These are phyloP conservation scores for Oceanites oceanicus DNA, from an alignment of 2,113 vertebrate species.

Conservation along the genomic window DNA sequence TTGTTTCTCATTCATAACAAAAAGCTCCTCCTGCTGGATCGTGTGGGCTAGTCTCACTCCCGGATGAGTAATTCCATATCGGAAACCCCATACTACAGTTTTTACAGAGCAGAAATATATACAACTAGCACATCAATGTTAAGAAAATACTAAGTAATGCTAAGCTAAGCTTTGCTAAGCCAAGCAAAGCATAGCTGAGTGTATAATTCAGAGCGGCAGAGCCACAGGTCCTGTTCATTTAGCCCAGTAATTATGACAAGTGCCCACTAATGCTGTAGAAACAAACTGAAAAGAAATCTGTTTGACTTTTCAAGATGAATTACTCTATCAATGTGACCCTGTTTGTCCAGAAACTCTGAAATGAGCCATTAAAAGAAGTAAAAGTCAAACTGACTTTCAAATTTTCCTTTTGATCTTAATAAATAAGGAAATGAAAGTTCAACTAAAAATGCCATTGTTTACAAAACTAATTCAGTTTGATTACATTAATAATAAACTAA, in stretches of 20 bases:
- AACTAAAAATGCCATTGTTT: constrained; percentile 22
- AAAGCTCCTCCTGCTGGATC: neutral
- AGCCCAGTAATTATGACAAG: neutral
- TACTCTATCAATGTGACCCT: neutral
- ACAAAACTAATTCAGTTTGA: neutral
- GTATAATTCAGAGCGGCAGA: neutral
- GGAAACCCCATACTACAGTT: neutral
- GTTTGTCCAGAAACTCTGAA: neutral
- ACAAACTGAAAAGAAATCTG: neutral
- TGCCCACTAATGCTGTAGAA: neutral
- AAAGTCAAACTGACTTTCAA: neutral
- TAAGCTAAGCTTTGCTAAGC: neutral
- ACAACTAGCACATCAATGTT: neutral
- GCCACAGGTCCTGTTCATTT: neutral
- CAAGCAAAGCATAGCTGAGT: neutral
- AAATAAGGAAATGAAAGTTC: constrained; percentile 20
- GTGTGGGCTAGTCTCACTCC: neutral
- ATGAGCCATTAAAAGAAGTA: neutral
- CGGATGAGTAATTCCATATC: neutral
- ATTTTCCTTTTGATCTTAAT: neutral
- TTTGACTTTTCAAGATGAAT: neutral
- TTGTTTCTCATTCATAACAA: neutral
- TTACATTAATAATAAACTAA: neutral
- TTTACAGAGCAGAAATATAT: neutral
- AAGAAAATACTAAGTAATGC: neutral